Evolutionary conservation across 1,140 invertebrate species (phyloP).

Genomic region (Aphidius ervi): DNA sequence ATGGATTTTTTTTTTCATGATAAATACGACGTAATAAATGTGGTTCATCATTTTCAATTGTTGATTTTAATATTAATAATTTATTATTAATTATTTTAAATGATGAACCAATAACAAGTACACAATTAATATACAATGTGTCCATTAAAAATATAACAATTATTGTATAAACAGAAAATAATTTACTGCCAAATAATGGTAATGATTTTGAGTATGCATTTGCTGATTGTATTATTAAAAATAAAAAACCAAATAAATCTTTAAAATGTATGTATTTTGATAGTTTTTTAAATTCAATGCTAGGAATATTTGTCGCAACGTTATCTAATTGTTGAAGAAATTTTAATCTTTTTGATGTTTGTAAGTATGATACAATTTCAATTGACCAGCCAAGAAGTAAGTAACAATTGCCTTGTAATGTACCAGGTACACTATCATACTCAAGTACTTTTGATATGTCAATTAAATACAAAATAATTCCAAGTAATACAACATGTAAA

Average conservation of each 20-base stretch:
- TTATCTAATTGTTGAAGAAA: slow-evolving; percentile 28
- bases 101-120: slow-evolving; percentile 32
- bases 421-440: slow-evolving; percentile 21
- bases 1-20: slow-evolving; percentile 34
- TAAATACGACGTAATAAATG: slow-evolving; percentile 33
- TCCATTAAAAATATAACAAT: slow-evolving; percentile 34
- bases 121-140: slow-evolving; percentile 39
- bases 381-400: slow-evolving; percentile 22
- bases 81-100: slow-evolving; percentile 36
- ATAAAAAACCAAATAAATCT: slow-evolving; percentile 34
- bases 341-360: slow-evolving; percentile 20
- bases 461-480: slow-evolving; percentile 27
- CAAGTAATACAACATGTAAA: neutral
- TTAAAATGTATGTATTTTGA: slow-evolving; percentile 35
- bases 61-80: slow-evolving; percentile 26
- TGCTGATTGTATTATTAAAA: slow-evolving; percentile 23
- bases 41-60: slow-evolving; percentile 27
- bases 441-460: slow-evolving; percentile 21
- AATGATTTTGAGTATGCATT: slow-evolving; percentile 20
- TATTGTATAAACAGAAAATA: slow-evolving; percentile 24
- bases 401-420: slow-evolving; percentile 36
- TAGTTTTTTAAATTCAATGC: slow-evolving; percentile 25
- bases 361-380: slow-evolving; percentile 21
- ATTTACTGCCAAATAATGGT: neutral
- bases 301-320: slow-evolving; percentile 28